phyloP scores from a whole-genome alignment of 2,113 vertebrate species.

The Podarcis cretensis region DNA sequence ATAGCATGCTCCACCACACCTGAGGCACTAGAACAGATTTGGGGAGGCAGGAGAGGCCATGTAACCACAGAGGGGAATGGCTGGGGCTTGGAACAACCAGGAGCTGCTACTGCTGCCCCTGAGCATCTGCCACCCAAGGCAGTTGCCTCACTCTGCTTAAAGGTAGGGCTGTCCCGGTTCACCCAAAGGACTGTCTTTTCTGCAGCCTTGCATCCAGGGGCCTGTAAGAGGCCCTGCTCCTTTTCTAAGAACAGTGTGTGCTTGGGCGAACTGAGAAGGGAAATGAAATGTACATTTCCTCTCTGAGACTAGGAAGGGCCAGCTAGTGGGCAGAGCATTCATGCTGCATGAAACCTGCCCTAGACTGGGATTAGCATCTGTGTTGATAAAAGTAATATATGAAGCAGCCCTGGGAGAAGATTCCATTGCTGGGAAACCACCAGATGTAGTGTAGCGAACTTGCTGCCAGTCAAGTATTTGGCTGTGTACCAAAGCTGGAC shows the following conservation, averaged over 20 bases:
- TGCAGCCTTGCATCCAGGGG: not conserved
- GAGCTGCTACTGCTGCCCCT: too few relatives aligned
- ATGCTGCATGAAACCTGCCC: not conserved
- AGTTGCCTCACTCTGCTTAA: too few relatives aligned
- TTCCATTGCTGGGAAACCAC: not conserved
- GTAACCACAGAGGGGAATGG: too few relatives aligned
- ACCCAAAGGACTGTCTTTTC: not conserved
- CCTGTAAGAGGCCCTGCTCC: not conserved
- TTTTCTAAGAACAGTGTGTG: not conserved
- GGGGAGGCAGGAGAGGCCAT: too few relatives aligned
- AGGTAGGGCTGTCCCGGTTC: too few relatives aligned
- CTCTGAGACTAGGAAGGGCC: not conserved
- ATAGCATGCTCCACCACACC: too few relatives aligned
- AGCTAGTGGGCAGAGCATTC: not conserved
- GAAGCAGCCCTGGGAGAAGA: not conserved
- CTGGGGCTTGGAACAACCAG: too few relatives aligned
- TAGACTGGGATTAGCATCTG: not conserved
- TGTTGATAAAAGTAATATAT: conserved; percentile 5
- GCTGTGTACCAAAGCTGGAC: not conserved
- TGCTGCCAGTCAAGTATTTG: not conserved
- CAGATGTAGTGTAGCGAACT: not conserved
- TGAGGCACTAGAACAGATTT: too few relatives aligned
- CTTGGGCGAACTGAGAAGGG: not conserved
- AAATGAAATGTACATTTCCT: not conserved
- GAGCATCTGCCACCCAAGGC: too few relatives aligned